phyloP scores from a whole-genome alignment of 2,113 vertebrate species.

The Chaetodon auriga region DNA sequence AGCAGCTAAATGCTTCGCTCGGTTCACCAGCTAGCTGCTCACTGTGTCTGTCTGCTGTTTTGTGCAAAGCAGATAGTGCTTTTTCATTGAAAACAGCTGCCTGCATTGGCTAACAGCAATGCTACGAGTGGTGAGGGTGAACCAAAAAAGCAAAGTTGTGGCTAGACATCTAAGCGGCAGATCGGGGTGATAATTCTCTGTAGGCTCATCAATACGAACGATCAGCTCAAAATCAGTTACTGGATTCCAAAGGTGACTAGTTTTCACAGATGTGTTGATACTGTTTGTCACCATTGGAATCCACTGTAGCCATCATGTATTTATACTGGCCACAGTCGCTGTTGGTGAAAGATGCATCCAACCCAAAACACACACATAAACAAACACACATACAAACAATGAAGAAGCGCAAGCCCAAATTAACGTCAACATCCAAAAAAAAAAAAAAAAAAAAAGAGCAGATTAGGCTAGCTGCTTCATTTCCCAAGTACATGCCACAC shows the following conservation, averaged over 20 bases:
- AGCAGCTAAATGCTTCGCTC: neutral
- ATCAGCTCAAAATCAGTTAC: neutral
- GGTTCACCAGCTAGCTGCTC: neutral
- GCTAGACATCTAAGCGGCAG: neutral
- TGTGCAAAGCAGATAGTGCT: neutral
- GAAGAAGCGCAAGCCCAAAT: neutral
- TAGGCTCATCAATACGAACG: neutral
- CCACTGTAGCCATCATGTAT: neutral
- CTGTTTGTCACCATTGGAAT: neutral
- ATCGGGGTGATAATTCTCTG: neutral
- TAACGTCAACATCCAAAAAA: slow-evolving; percentile 3
- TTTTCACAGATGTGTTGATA: neutral
- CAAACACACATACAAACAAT: neutral
- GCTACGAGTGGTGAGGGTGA: neutral
- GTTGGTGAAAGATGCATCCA: slow-evolving; percentile 12
- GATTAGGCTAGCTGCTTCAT: slow-evolving; percentile 1
- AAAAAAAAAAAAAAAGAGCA: slow-evolving; percentile 32
- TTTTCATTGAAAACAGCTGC: too few species aligned
- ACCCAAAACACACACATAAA: slow-evolving; percentile 5
- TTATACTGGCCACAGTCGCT: neutral
- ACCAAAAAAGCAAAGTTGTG: neutral
- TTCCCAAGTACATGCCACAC: slow-evolving; percentile 13
- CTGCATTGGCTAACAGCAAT: neutral
- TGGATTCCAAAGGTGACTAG: neutral
- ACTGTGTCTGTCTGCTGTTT: neutral